A percentile compares a stretch with the other conserved stretches of the same genome.
These are phyloP conservation scores for Ecdyonurus torrentis DNA, from an alignment of 2,888 invertebrate genomes.

Conservation along the genomic window DNA sequence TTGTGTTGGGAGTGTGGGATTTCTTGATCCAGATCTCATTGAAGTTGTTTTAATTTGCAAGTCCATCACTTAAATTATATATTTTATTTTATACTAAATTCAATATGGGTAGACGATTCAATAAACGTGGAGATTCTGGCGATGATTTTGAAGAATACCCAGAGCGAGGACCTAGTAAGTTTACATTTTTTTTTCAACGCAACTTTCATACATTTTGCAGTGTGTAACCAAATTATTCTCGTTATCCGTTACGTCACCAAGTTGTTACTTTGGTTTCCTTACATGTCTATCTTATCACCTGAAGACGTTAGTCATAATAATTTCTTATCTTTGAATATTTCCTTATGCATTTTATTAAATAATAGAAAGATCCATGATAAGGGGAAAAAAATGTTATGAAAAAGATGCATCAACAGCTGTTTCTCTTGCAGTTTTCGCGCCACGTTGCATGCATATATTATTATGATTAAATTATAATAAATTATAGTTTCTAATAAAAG, in stretches of 20 bases:
- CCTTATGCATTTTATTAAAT: too few relatives aligned
- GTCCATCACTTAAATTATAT: neutral
- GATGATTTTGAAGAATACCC: conserved; percentile 21
- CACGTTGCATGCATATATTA: neutral
- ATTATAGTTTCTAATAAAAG: neutral
- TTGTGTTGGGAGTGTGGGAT: neutral
- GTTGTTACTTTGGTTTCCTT: too few relatives aligned
- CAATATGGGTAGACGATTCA: conserved; percentile 1
- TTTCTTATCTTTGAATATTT: too few relatives aligned
- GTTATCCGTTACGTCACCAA: neutral
- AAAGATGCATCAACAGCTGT: neutral
- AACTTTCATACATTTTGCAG: too few relatives aligned
- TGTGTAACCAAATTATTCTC: neutral
- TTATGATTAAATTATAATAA: neutral
- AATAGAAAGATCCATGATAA: too few relatives aligned
- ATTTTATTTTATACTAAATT: neutral
- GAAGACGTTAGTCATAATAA: too few relatives aligned
- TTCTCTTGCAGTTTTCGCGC: conserved; percentile 4
- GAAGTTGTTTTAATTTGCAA: neutral
- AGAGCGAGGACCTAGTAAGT: conserved; percentile 36
- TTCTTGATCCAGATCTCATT: neutral
- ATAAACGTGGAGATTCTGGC: neutral
- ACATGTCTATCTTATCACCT: too few relatives aligned
- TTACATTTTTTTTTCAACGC: neutral
- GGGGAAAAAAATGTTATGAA: too few relatives aligned